Conservation (phyloP, 2,113 vertebrate species). For the Spilogale gracilis region DNA sequence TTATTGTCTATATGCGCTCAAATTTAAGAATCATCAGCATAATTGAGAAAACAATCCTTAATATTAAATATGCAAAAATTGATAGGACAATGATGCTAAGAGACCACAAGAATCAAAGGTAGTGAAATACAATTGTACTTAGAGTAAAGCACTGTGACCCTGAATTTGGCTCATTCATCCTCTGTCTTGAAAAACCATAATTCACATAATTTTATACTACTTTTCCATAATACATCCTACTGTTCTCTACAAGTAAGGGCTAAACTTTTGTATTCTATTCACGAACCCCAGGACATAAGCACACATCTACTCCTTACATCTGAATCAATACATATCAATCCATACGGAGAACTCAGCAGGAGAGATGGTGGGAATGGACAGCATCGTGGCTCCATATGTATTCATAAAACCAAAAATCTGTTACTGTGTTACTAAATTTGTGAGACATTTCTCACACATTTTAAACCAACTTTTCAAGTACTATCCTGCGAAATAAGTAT, state of each 20-base stretch:
- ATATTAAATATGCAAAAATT: not conserved
- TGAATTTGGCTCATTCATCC: not conserved
- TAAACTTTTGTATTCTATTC: not conserved
- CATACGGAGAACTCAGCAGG: not conserved
- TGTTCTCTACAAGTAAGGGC: not conserved
- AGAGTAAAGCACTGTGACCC: not conserved
- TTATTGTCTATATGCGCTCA: not conserved
- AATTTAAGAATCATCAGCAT: constrained; percentile 7
- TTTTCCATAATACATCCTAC: not conserved
- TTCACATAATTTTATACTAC: not conserved
- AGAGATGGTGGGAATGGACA: not conserved
- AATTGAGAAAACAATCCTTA: constrained; percentile 49
- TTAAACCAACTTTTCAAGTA: not conserved
- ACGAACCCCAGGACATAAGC: not conserved
- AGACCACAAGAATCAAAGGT: not conserved
- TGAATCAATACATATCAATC: not conserved
- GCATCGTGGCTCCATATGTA: not conserved
- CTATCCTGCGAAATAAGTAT: not conserved
- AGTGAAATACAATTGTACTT: not conserved
- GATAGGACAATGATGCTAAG: not conserved
- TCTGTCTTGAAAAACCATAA: not conserved
- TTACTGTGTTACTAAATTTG: not conserved
- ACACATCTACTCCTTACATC: not conserved
- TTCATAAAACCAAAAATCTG: not conserved
- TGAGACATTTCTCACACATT: not conserved